Conservation (phyloP, 1,140 invertebrate species). For the Pectinophora gossypiella region DNA sequence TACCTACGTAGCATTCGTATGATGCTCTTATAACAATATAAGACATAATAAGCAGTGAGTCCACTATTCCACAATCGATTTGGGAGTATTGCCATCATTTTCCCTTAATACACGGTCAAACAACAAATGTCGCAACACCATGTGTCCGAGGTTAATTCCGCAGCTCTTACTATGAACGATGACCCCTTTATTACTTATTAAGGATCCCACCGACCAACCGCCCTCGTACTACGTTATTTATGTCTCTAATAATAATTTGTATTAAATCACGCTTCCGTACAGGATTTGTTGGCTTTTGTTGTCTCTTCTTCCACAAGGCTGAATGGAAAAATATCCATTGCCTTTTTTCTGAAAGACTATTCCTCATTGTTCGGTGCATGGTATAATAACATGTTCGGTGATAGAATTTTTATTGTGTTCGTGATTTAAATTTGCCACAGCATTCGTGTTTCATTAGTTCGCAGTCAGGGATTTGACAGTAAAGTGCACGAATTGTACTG, state of each 20-base stretch:
- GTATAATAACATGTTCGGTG: too few relatives aligned
- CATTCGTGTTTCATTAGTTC: slow-evolving; percentile 1
- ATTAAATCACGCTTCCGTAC: slow-evolving; percentile 70
- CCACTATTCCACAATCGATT: too few relatives aligned
- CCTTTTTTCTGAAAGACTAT: slow-evolving; percentile 3
- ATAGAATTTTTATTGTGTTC: slow-evolving; percentile 5
- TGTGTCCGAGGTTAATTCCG: slow-evolving; percentile 47
- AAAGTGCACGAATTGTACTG: slow-evolving; percentile 2
- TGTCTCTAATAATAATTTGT: slow-evolving; percentile 75
- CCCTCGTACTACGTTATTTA: slow-evolving; percentile 67
- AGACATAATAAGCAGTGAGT: too few relatives aligned
- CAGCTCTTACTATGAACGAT: slow-evolving; percentile 50
- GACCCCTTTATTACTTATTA: slow-evolving; percentile 75
- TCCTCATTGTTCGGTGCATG: slow-evolving; percentile 1
- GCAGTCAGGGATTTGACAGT: slow-evolving; percentile 4
- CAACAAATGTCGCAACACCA: too few relatives aligned
- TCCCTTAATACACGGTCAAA: too few relatives aligned
- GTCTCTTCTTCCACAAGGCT: slow-evolving; percentile 12
- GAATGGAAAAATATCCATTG: slow-evolving; percentile 28
- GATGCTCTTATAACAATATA: too few relatives aligned
- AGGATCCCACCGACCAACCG: slow-evolving; percentile 39
- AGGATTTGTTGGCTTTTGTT: slow-evolving; percentile 71
- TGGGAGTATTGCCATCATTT: too few relatives aligned
- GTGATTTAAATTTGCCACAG: slow-evolving; percentile 4
- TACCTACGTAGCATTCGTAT: too few relatives aligned